Evolutionary conservation across 1,140 invertebrate species (phyloP), one percentile per base, ranked within the genome.

Genomic region (Bombus sylvicola): DNA sequence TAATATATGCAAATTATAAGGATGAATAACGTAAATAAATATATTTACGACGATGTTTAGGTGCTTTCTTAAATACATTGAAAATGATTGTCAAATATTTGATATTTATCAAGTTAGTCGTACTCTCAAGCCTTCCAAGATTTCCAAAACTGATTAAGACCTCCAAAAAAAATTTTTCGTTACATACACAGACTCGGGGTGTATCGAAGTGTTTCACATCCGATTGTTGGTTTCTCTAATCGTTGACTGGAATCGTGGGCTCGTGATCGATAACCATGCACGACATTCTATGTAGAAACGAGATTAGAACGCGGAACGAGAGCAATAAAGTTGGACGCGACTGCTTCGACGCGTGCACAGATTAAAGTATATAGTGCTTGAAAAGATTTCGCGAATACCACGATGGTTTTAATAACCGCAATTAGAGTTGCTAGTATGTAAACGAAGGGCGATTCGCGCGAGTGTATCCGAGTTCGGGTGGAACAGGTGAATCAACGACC

Each of bases 341-440:
- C 5, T 25, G 25, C 15, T 37, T 34, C 34, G 34, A 37, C 22
- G 77, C n/a, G 76, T 66, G n/a, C 31, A 47, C 1, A 59, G 10
- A 62, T 62, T n/a, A 13, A 62, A 10, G 10, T n/a, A 62, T 28
- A 28, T n/a, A 2, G 28, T 12, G 10, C 28, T 13, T 18, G 15
- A 12, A 15, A 31, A n/a, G 6, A 47, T 66, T 53, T 47, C 41
- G 41, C 3, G 13, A 22, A 34, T 37, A 43, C n/a, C 25, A 2
- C 28, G 76, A 39, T n/a, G 18, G n/a, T 43, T 10, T n/a, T 78
- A 68, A 79, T 79, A 79, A 79, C 62, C 3, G 41, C 69, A 68
- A 69, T 69, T 79, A 79, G 9, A 15, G 25, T 25, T 22, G 12
- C 41, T 79, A 31, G 77, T 68, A 79, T 34, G 41, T 47, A 79